Base-by-base conservation (phyloP, 2,113 vertebrate genomes). In the Serranochromis macrocephalus region DNA sequence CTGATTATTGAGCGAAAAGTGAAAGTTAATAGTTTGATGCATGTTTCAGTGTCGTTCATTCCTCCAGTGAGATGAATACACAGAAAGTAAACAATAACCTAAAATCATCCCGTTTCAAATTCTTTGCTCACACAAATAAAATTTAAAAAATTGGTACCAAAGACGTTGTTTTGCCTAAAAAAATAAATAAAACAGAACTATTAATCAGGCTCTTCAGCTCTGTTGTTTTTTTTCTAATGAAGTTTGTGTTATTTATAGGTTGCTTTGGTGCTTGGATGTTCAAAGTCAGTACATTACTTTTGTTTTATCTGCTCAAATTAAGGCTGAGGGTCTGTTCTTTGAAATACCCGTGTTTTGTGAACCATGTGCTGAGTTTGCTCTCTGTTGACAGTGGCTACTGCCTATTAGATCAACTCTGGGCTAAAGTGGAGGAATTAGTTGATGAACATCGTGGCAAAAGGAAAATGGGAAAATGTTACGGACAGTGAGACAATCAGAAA, bases 101-200 rank as follows among this genome's bases (percentile, higher is more conserved):
- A 68, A 68, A 68, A 68, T 68, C 7, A 1, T 13, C 61, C 2
- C 1, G 33, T 68, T 68, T 68, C 33, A 21, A 38, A 68, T 38
- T 66, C 19, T 13, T 66, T 68, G 61, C 33, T 68, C 61, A 21
- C 61, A 21, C 61, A 38, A 66, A 21, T 68, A 68, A 68, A 68
- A 38, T 68, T 1, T 7, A 2, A 66, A 68, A 68, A 21, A 38
- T 3, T 66, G 0, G 1, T 21, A 66, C 33, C 19, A 66, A 38
- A 66, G 33, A 38, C 0, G 0, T 66, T 66, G 2, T 66, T 66
- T 66, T 38, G 61, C 6, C 33, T 66, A 11, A 66, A 36, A 55
- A 7, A n/a, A 3, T 0, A 1, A 61, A 10, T 4, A 63, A 66
- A 66, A 38, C 10, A 3, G 2, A 63, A 12, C 17, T 66, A 21